Base-by-base conservation (phyloP, 2,797 vertebrate species). In the Lophius americanus region DNA sequence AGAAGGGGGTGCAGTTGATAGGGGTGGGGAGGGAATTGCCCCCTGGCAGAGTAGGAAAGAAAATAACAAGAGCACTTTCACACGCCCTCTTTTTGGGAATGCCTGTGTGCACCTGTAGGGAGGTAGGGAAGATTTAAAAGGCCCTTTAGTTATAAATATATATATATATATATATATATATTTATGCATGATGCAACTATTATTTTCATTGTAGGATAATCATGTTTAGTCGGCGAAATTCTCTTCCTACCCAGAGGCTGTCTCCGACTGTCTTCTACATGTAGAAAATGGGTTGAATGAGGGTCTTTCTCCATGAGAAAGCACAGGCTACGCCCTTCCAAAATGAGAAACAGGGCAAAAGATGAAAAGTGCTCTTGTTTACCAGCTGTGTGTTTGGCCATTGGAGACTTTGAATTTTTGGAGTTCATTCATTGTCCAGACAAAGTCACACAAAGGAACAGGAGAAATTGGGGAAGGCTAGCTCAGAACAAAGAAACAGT, bases 11-110 rank as follows among this genome's bases (percentile, higher is more conserved):
- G 76, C 68, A 70, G 73, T 41, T 59, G 63, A 72, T 44, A 32
- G 43, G 6, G 44, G 44, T 13, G 4, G 42, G 50, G 60, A 70
- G 68, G n/a, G 47, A 51, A 8, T 46, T 66, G 65, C 65, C 89
- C 81, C 81, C 73, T 57, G 88, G 86, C 85, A 88, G 74, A 72
- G 77, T 63, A 71, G 78, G 84, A 83, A 82, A 85, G 88, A 86
- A 89, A 90, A 81, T 86, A 81, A 42, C 38, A 11, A 76, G 85
- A 88, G 80, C 80, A 88, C 88, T 90, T 92, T 93, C 91, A 91
- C 92, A 90, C 82, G 85, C 69, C 86, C 89, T 84, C 73, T 65
- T 52, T 57, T 55, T 7, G 61, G 59, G 62, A 79, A 68, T 36
- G 84, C 70, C 79, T 75, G 70, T 52, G 11, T 73, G 85, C 89